Conservation (phyloP, 2,888 invertebrate genomes). For the Argyresthia albistria region DNA sequence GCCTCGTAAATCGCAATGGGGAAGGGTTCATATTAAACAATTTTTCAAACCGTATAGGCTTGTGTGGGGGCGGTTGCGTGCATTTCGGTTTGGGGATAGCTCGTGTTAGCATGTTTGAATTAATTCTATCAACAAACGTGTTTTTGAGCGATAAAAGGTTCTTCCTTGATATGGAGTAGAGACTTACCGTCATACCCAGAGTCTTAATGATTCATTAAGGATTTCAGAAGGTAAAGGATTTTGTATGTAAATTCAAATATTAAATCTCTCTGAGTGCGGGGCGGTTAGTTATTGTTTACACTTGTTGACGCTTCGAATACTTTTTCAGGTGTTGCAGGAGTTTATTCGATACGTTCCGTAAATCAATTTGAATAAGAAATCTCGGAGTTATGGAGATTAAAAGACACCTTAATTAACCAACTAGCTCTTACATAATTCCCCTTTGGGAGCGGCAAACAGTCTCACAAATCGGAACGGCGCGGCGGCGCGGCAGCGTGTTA, state of each 20-base stretch:
- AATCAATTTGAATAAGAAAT: neutral
- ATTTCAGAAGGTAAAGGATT: too few relatives aligned
- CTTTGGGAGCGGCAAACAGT: neutral
- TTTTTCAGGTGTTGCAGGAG: neutral
- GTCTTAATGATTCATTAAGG: too few relatives aligned
- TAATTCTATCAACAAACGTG: neutral
- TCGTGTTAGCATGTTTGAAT: neutral
- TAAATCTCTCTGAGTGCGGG: too few relatives aligned
- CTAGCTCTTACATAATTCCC: too few relatives aligned
- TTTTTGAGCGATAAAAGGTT: neutral
- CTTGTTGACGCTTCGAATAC: neutral
- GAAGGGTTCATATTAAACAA: constrained; percentile 3
- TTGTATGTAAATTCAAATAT: too few relatives aligned
- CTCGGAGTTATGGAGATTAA: neutral
- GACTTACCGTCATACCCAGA: too few relatives aligned
- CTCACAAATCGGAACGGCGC: constrained; percentile 1
- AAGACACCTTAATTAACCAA: too few relatives aligned
- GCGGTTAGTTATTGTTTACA: neutral
- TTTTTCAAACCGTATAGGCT: neutral
- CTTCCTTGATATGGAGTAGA: neutral
- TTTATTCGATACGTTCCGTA: too few relatives aligned
- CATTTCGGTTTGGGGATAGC: constrained; percentile 4
- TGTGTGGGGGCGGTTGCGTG: neutral
- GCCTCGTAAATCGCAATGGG: constrained; percentile 3
- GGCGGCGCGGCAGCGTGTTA: too few relatives aligned